A percentile compares a stretch with the other conserved stretches of the same genome.
These are phyloP conservation scores for Anolis apletophallus DNA, from an alignment of 2,797 vertebrate genomes.

Conservation along the genomic window DNA sequence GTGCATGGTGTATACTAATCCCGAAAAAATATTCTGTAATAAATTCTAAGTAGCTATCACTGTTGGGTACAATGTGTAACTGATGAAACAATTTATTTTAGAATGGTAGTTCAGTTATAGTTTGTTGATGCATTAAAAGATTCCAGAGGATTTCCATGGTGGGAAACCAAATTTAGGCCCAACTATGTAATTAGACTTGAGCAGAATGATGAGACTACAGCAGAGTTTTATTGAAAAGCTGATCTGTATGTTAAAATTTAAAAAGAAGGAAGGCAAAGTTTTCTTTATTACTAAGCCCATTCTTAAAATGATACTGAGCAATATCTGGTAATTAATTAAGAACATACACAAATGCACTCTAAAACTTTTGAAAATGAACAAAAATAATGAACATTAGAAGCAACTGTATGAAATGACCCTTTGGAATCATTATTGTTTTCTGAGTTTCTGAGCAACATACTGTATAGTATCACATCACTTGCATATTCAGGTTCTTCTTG, in stretches of 20 bases:
- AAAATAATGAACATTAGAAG: neutral
- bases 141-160: neutral
- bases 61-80: neutral
- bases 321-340: neutral
- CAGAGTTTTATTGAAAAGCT: neutral
- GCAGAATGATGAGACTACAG: neutral
- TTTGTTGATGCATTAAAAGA: neutral
- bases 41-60: neutral
- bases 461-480: conserved; percentile 31
- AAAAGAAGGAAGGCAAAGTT: neutral
- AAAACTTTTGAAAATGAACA: neutral
- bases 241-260: neutral
- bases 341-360: neutral
- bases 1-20: too few relatives aligned
- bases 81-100: neutral
- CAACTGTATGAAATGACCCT: neutral
- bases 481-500: conserved; percentile 31
- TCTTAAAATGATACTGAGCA: neutral
- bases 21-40: too few relatives aligned
- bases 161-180: neutral
- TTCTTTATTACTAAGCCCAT: neutral
- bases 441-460: conserved; percentile 61
- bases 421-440: conserved; percentile 24
- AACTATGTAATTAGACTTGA: neutral
- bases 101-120: neutral